Conservation (phyloP, 2,113 vertebrate genomes). For the Chionis minor region DNA sequence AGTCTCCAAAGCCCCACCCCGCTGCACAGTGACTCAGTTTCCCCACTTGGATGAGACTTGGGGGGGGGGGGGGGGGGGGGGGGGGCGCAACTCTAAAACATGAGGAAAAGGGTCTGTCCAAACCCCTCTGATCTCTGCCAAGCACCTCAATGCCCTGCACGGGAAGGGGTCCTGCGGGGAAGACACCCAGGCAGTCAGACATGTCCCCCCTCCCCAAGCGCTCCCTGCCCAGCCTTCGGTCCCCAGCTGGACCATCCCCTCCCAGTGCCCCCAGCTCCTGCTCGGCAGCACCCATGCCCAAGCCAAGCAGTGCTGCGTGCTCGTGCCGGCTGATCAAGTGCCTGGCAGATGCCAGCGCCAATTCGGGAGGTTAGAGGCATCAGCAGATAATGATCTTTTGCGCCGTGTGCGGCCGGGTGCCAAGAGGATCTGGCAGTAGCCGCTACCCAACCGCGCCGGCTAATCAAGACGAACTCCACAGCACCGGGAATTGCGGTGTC, state of each 20-base stretch:
- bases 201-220: neutral
- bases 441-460: neutral
- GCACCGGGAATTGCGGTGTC: slow-evolving; percentile 23
- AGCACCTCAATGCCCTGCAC: rapidly evolving
- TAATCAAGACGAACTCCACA: neutral
- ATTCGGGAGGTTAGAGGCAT: neutral
- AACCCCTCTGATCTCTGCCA: neutral
- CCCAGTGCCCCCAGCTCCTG: neutral
- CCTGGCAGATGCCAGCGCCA: neutral
- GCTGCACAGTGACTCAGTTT: neutral
- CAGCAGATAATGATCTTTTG: neutral
- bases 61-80: no score
- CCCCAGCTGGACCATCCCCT: no score
- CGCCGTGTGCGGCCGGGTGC: neutral
- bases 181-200: no score
- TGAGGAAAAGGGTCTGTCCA: rapidly evolving
- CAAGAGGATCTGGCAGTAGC: slow-evolving; percentile 45
- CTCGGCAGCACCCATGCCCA: neutral
- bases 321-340: rapidly evolving
- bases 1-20: rapidly evolving
- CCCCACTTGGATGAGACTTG: neutral
- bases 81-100: rapidly evolving
- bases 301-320: neutral
- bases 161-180: no score
- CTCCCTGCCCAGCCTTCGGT: neutral